Evolutionary conservation across 2,113 vertebrate genomes (phyloP).

Genomic region (Notiomystis cincta): DNA sequence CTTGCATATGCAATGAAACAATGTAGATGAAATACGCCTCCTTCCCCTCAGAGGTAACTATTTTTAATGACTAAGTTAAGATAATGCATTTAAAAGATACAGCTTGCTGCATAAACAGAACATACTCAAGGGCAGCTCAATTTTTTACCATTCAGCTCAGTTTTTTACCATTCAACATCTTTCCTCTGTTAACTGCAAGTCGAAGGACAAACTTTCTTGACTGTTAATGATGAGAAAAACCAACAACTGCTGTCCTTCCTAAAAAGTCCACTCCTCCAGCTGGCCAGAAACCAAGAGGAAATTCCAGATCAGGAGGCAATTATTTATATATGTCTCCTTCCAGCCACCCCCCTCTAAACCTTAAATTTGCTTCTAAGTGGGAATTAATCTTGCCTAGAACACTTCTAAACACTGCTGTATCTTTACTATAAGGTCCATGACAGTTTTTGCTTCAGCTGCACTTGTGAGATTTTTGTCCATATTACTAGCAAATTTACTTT

Average conservation of each 20-base stretch:
- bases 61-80: neutral
- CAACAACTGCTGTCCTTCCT: neutral
- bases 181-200: neutral
- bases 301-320: slow-evolving; percentile 40
- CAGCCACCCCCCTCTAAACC: neutral
- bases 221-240: slow-evolving; percentile 36
- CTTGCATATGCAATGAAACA: neutral
- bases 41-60: neutral
- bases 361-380: neutral
- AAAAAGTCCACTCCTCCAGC: neutral
- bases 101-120: neutral
- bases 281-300: slow-evolving; percentile 39
- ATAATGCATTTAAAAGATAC: neutral
- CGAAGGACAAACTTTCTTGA: neutral
- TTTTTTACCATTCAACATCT: neutral
- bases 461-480: neutral
- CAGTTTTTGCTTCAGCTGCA: neutral
- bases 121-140: neutral
- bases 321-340: slow-evolving; percentile 8
- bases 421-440: neutral
- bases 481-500: neutral
- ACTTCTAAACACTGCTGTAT: neutral
- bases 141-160: neutral
- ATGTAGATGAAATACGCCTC: neutral
- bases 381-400: neutral